Conservation (phyloP, 2,888 invertebrate species). For the Himalopsyche anomala region DNA sequence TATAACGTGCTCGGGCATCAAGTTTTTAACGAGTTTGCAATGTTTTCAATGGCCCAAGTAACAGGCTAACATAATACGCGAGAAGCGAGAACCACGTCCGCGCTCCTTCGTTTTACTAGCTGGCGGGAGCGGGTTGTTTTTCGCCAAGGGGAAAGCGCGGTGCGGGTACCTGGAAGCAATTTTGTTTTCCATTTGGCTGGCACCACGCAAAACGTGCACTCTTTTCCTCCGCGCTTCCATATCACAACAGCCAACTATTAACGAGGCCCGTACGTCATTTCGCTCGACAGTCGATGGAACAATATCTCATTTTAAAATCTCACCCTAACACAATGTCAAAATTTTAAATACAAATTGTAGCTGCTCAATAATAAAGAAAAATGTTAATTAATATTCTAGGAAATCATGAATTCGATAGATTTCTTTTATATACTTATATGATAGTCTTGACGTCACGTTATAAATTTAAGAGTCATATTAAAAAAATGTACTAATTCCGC, state of each 20-base stretch:
- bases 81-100: constrained; percentile 62
- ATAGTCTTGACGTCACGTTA: no score
- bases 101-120: constrained; percentile 43
- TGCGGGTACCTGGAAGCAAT: constrained; percentile 59
- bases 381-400: no score
- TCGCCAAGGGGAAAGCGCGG: constrained; percentile 18
- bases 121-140: constrained; percentile 30
- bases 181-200: constrained; percentile 63
- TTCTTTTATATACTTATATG: no score
- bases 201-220: constrained; percentile 58
- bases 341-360: neutral
- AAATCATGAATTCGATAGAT: no score
- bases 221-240: constrained; percentile 36
- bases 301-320: neutral
- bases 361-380: neutral
- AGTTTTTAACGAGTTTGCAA: constrained; percentile 66
- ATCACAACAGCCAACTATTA: constrained; percentile 18
- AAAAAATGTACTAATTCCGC: no score
- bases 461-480: no score
- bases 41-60: constrained; percentile 65
- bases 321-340: neutral
- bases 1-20: constrained; percentile 65
- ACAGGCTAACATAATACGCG: constrained; percentile 64
- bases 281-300: neutral
- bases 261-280: constrained; percentile 13